Base-by-base conservation (phyloP, 2,888 invertebrate genomes). In the Andrena flavipes region DNA sequence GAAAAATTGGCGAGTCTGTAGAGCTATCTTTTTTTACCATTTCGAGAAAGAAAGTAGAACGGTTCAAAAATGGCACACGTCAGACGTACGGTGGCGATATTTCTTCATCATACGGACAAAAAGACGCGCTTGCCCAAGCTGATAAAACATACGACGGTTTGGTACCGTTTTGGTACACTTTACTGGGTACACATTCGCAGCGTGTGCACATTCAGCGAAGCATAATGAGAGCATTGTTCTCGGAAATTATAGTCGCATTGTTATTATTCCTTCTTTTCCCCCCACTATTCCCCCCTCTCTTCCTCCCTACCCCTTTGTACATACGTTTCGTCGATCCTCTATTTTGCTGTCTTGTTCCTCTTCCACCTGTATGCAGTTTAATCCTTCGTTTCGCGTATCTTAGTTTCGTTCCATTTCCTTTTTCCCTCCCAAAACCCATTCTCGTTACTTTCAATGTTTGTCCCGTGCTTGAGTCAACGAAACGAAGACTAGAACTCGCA, bases 171-270 rank as follows among this genome's bases (percentile, higher is more conserved):
- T 80, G 87, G 80, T 84, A 86, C 82, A 84, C 63, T 60, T 73
- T 60, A 35, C 29, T 83, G 76, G 82, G 82, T 88, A 85, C 86
- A 87, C 86, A 86, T 85, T 83, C 84, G 84, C 84, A 67, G 72
- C 74, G 78, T 88, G 88, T 88, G 87, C 89, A 91, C 88, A 90
- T 88, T 88, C 87, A 90, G 89, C 81, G 85, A 84, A 59, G 88
- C 87, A 92, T 93, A 93, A 93, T 91, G 92, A 93, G 92, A 91
- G 92, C 92, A 92, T 93, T 92, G 93, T 93, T 92, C 93, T 89
- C 91, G 88, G 91, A 91, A 92, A 92, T 92, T 92, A 92, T 91
- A 91, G 91, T 90, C 89, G 90, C 91, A 92, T 92, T 92, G 93
- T 92, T 90, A 90, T 90, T 89, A 91, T 81, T 83, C 76, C 73